Evolutionary conservation across 1,140 invertebrate genomes (phyloP), one percentile per base, ranked within the genome.

Genomic region (Oedothorax gibbosus): DNA sequence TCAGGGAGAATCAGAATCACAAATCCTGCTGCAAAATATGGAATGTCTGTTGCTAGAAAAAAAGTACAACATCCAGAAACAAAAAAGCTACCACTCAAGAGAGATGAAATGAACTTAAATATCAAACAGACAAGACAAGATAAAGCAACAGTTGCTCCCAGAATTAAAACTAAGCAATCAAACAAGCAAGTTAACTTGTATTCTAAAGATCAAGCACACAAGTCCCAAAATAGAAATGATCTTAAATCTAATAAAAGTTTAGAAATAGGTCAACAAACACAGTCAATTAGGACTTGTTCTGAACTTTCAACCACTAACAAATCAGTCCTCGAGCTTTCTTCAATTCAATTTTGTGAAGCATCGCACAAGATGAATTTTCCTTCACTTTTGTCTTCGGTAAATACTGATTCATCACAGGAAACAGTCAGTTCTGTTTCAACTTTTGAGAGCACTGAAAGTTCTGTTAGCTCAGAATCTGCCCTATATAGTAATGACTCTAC

Each of bases 21-120:
- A 18, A 68, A 87, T 79, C 87, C 88, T 50, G 88, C 87, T 21
- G 75, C 86, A 20, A 89, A 88, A 75, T 89, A 89, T 86, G 88
- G 87, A 20, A 64, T 77, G 10, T 87, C 87, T 56, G n/a, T 87
- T 51, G 81, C 86, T 14, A 53, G 82, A 14, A 88, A 87, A 66
- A 88, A 85, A 78, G 2, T 53, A 14, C 12, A 18, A 69, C 73
- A 77, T 65, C 20, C 51, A 49, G 4, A 9, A 10, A 65, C 10
- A 81, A 79, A 79, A 79, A 78, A 69, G 20, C 49, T 53, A 51
- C 3, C 7, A 0, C 50, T 5, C 5, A 60, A 84, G 62, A n/a
- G n/a, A 66, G 20, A 56, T 64, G 66, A 56, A 64, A 7, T 18
- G 18, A 66, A 57, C 53, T 4, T 21, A n/a, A 72, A 51, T 84